These are phyloP conservation scores for Papilio helenus DNA, from an alignment of 1,140 invertebrate species.

Conservation along the genomic window DNA sequence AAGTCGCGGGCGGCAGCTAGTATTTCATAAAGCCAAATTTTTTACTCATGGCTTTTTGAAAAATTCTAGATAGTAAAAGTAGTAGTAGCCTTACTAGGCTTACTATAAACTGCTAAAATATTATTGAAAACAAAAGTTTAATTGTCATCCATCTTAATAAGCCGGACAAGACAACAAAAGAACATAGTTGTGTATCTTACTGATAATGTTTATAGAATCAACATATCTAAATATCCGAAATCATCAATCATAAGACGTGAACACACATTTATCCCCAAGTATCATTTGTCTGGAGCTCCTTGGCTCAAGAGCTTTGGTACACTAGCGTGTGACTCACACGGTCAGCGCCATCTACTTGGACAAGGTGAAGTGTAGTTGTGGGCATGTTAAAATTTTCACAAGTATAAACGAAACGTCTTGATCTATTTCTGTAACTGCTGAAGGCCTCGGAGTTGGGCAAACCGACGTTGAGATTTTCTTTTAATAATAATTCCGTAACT, in stretches of 20 bases:
- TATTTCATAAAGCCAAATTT: too few relatives aligned
- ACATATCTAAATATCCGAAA: background rate
- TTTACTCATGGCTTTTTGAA: background rate
- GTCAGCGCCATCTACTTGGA: constrained; percentile 75
- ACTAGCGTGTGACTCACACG: constrained; percentile 65
- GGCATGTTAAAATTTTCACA: constrained; percentile 78
- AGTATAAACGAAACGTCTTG: constrained; percentile 76
- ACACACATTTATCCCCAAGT: constrained; percentile 37
- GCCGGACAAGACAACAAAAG: background rate
- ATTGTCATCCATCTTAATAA: background rate
- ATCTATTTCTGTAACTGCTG: constrained; percentile 75
- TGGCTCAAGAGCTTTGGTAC: constrained; percentile 48
- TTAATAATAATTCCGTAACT: constrained; percentile 55
- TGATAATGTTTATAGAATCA: background rate
- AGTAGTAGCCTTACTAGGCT: background rate
- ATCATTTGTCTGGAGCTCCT: constrained; percentile 40
- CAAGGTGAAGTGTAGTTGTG: constrained; percentile 77
- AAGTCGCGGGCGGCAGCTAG: too few relatives aligned
- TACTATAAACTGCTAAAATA: background rate
- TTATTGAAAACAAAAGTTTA: background rate
- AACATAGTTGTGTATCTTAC: background rate
- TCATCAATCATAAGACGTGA: constrained; percentile 41
- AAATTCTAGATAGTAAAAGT: background rate
- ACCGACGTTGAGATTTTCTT: constrained; percentile 57
- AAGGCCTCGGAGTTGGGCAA: constrained; percentile 66